Evolutionary conservation across 2,797 vertebrate genomes (phyloP).

Genomic region (Enteromius viviparus): DNA sequence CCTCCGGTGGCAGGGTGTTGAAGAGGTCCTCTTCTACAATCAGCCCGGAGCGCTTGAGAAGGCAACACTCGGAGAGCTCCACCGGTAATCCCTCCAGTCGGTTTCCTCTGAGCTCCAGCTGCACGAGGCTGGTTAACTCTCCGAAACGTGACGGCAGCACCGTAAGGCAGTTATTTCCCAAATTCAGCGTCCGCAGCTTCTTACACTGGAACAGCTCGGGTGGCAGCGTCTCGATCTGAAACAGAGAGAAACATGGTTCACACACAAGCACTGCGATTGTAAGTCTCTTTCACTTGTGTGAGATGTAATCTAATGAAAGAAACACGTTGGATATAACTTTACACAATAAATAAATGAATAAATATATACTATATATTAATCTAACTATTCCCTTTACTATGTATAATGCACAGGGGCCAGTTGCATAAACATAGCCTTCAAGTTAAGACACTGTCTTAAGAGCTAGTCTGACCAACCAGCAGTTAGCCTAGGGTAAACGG

Average conservation of each 20-base stretch:
- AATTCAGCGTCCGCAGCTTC: slow-evolving; percentile 92
- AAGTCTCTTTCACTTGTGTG: neutral
- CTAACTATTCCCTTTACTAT: neutral
- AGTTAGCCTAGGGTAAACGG: no score
- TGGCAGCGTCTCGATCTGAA: slow-evolving; percentile 92
- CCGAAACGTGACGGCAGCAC: slow-evolving; percentile 91
- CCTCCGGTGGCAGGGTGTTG: slow-evolving; percentile 90
- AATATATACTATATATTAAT: neutral
- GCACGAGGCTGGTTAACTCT: slow-evolving; percentile 89
- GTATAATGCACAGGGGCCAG: neutral
- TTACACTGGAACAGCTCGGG: slow-evolving; percentile 97
- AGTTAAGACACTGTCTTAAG: no score
- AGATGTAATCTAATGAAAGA: neutral
- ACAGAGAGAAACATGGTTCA: neutral
- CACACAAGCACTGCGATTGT: neutral
- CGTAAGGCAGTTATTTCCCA: slow-evolving; percentile 95
- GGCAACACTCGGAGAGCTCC: slow-evolving; percentile 93
- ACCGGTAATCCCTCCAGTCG: slow-evolving; percentile 95
- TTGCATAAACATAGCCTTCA: no score
- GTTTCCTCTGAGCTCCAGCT: slow-evolving; percentile 96
- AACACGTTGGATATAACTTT: neutral
- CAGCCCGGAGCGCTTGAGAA: slow-evolving; percentile 90
- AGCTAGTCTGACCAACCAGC: no score
- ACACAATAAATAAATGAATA: neutral
- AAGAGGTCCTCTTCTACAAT: slow-evolving; percentile 98